Conservation (phyloP, 1,140 invertebrate genomes). For the Brachionus plicatilis region DNA sequence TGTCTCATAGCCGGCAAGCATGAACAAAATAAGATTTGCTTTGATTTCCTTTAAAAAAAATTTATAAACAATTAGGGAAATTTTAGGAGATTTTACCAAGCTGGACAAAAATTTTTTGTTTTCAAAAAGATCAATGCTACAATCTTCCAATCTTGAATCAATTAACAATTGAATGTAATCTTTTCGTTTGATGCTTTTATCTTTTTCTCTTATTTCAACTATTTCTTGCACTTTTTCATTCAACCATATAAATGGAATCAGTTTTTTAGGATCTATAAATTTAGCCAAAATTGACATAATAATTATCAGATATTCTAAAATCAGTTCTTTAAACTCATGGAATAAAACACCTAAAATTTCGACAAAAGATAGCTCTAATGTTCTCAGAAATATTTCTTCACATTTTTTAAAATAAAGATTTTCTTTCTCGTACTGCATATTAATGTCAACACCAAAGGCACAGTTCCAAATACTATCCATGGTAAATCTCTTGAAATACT, state of each 20-base stretch:
- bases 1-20: slow-evolving; percentile 55
- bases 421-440: slow-evolving; percentile 50
- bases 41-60: slow-evolving; percentile 46
- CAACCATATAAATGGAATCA: slow-evolving; percentile 14
- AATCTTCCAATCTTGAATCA: neutral
- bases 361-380: neutral
- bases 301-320: neutral
- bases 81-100: neutral
- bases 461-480: slow-evolving; percentile 40
- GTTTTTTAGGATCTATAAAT: neutral
- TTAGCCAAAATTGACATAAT: neutral
- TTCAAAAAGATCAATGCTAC: neutral
- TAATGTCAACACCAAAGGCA: slow-evolving; percentile 29
- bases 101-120: neutral
- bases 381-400: neutral
- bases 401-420: slow-evolving; percentile 42
- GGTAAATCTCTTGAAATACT: slow-evolving; percentile 43
- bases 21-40: slow-evolving; percentile 48
- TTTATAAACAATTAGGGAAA: neutral
- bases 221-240: neutral
- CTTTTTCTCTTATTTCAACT: neutral
- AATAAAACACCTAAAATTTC: slow-evolving; percentile 2
- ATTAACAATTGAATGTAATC: slow-evolving; percentile 30
- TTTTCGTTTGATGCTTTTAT: neutral
- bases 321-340: neutral